These are phyloP conservation scores for Scolopax mira DNA, from an alignment of 2,113 vertebrate genomes.

Conservation along the genomic window DNA sequence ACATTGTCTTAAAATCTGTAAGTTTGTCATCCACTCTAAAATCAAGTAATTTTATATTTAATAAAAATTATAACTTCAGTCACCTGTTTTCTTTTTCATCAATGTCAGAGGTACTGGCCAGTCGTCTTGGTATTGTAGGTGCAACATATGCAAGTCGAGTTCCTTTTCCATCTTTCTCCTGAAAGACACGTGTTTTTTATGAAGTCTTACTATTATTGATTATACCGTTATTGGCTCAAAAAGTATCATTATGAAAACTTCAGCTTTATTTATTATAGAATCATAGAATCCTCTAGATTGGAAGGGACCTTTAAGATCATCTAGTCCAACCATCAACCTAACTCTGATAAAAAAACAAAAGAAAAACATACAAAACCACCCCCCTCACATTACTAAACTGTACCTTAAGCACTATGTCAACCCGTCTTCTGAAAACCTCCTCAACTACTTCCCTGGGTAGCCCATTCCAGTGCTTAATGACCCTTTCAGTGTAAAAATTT, in stretches of 20 bases:
- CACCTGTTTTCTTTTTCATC: conserved; percentile 99
- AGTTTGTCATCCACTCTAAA: background rate
- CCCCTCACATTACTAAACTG: too few species aligned
- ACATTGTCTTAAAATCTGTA: background rate
- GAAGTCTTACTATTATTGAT: background rate
- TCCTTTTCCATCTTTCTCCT: conserved; percentile 94
- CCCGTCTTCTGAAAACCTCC: too few species aligned
- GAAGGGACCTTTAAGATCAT: too few species aligned
- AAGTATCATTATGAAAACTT: background rate
- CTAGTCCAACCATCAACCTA: too few species aligned
- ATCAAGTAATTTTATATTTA: background rate
- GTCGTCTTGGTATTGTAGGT: conserved; percentile 92
- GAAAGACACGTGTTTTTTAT: background rate
- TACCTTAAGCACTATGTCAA: too few species aligned
- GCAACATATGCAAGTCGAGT: conserved; percentile 91
- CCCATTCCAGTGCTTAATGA: too few species aligned
- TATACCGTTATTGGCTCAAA: background rate
- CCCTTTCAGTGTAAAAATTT: too few species aligned
- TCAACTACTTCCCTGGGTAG: too few species aligned
- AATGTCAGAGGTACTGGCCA: conserved; percentile 93
- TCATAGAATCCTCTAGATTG: too few species aligned
- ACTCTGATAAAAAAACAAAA: too few species aligned
- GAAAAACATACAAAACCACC: too few species aligned
- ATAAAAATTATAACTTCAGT: background rate
- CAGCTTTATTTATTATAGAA: background rate